Conservation (phyloP, 2,113 vertebrate genomes). For the Falcunculus frontatus region DNA sequence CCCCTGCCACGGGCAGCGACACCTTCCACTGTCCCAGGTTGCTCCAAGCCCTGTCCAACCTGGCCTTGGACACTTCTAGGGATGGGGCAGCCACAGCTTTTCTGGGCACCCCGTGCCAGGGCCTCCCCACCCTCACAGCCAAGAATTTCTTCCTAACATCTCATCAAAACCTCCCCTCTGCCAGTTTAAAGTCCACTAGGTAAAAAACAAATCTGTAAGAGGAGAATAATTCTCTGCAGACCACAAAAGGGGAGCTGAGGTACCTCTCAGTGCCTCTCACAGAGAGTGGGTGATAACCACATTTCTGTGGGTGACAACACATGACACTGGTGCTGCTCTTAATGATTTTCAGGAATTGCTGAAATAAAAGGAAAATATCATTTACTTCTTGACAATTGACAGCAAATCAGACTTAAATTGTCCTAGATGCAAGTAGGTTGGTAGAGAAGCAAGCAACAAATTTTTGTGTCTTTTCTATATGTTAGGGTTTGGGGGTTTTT, state of each 20-base stretch:
- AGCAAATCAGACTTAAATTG: background rate
- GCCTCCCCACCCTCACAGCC: background rate
- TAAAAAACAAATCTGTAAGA: background rate
- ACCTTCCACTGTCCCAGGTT: background rate
- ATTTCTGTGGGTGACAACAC: background rate
- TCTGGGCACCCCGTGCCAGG: background rate
- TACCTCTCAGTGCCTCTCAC: background rate
- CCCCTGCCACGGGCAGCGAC: background rate
- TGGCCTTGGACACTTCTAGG: accelerated
- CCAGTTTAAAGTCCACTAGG: background rate
- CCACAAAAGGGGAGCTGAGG: background rate
- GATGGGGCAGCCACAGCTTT: background rate
- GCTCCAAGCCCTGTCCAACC: accelerated
- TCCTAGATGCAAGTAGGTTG: background rate
- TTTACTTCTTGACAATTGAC: background rate
- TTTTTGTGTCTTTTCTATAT: background rate
- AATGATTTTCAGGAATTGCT: background rate
- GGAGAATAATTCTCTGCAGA: background rate
- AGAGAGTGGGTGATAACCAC: background rate
- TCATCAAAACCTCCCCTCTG: background rate
- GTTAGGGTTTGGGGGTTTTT: accelerated
- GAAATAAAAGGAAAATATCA: background rate
- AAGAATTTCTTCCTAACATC: background rate
- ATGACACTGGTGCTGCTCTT: background rate
- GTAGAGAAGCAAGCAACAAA: background rate